Evolutionary conservation across 2,797 vertebrate species (phyloP), one percentile per base, ranked within the genome.

Genomic region (Neopelma chrysocephalum): DNA sequence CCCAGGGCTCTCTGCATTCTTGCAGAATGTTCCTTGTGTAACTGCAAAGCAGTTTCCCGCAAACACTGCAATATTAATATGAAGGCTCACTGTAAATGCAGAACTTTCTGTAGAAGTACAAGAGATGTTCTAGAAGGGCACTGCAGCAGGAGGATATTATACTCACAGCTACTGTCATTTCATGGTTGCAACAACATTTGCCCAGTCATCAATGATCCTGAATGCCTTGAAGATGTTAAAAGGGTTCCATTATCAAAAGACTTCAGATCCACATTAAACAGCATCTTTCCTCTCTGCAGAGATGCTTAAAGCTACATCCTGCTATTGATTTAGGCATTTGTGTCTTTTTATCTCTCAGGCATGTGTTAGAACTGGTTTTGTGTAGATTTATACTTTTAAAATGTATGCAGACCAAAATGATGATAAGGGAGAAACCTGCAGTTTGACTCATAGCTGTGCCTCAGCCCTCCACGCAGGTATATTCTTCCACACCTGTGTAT

Each of bases 321-420:
- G 62, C 43, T 65, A 70, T 82, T 62, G 92, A 76, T 89, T 90
- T 72, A 84, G 77, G 76, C 78, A 87, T 51, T 93, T 93, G 50
- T 58, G 85, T 94, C 93, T 76, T 76, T 72, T 64, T 96, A 53
- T 53, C 51, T 53, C 29, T 53, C 75, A 91, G 87, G 75, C 87
- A 58, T 9, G 26, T 38, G 25, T 53, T 75, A 94, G 87, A 94
- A 91, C 21, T 76, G 66, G 56, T 70, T 77, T 80, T 57, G 32
- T 22, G 32, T 66, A 54, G 58, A 76, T 84, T 87, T 66, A 45
- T 31, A 42, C 18, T 62, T 38, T 38, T 64, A 27, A 89, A 95
- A 93, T 58, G n/a, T 22, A 68, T 19, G 11, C 51, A 86, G 50
- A 54, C 38, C 43, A 51, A 45, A 88, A 62, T 27, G 19, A 78